Evolutionary conservation across 2,797 vertebrate species (phyloP).

Genomic region (Crax fasciolata): DNA sequence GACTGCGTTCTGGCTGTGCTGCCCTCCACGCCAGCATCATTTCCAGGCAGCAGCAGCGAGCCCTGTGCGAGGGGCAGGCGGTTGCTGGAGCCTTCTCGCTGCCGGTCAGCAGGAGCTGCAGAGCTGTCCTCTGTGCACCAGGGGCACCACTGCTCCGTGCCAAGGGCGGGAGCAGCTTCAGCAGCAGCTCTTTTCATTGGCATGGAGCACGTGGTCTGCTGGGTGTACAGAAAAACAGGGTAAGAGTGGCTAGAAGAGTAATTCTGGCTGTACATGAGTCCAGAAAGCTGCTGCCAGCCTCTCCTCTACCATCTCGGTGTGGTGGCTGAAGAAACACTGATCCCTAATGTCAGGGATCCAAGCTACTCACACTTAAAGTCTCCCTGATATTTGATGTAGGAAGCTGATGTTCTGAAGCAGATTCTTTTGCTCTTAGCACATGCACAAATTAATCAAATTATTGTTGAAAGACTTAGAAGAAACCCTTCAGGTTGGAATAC

Average conservation of each 20-base stretch:
- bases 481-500: not conserved
- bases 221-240: not conserved
- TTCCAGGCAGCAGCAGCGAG: constrained; percentile 2
- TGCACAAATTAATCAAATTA: not conserved
- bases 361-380: not conserved
- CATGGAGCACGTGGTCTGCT: not conserved
- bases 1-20: not conserved
- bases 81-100: accelerated
- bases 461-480: not conserved
- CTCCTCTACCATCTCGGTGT: not conserved
- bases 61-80: not conserved
- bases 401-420: not conserved
- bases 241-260: not conserved
- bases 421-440: not conserved
- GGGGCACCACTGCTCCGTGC: accelerated
- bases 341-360: not conserved
- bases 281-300: not conserved
- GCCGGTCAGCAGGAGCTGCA: not conserved
- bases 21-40: not conserved
- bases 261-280: not conserved
- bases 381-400: not conserved
- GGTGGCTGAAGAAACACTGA: not conserved
- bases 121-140: not conserved
- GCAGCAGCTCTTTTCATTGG: not conserved
- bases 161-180: not conserved